phyloP scores from a whole-genome alignment of 2,797 vertebrate genomes.

The Phalloptychus januarius region DNA sequence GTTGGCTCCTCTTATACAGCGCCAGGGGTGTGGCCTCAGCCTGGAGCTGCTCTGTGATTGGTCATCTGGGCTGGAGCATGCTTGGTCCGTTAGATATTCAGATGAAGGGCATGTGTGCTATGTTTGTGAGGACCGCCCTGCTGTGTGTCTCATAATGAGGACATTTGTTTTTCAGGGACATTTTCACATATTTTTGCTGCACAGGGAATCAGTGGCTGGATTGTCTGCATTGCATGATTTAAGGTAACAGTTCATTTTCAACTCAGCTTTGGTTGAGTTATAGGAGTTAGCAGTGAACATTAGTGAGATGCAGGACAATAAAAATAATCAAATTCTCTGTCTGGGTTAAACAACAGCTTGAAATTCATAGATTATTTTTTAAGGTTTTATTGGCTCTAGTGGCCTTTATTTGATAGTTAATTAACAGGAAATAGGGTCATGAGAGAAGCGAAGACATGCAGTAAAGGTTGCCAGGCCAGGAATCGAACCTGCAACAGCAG shows the following conservation, averaged over 20 bases:
- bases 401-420: too few relatives aligned
- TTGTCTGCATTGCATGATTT: neutral
- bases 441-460: too few relatives aligned
- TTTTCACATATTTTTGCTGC: conserved; percentile 1
- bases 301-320: neutral
- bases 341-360: neutral
- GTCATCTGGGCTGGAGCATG: neutral
- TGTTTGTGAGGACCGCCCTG: neutral
- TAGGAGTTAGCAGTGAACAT: neutral
- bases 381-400: too few relatives aligned
- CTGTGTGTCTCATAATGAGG: neutral
- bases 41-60: conserved; percentile 7
- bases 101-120: neutral
- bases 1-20: neutral
- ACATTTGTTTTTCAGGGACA: neutral
- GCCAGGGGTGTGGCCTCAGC: neutral
- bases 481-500: too few relatives aligned
- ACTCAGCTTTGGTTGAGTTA: neutral
- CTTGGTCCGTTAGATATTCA: neutral
- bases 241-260: neutral
- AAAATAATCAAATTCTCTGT: neutral
- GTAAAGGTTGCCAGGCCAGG: too few relatives aligned
- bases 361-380: neutral
- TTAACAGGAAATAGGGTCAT: too few relatives aligned
- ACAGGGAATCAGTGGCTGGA: neutral